Evolutionary conservation across 1,140 invertebrate species (phyloP), one percentile per base, ranked within the genome.

Genomic region (Pseudomyrmex pallidus): DNA sequence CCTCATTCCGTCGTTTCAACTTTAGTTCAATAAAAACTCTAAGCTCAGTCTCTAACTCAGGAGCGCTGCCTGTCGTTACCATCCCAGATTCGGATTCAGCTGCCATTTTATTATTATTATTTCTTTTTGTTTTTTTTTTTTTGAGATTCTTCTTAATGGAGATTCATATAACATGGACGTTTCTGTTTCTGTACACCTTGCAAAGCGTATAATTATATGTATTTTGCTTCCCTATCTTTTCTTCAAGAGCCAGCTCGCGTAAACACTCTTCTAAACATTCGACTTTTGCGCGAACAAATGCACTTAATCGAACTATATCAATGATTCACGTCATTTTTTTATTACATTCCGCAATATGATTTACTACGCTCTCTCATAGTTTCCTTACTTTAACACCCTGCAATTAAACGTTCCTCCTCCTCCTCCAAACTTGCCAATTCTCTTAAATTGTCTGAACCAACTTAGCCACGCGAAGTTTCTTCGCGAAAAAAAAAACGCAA

Each of bases 131-230:
- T 22, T 22, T 9, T 22, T 22, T 22, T 9, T 59, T 8, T 44
- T 25, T 52, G 13, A 67, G 12, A 77, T 54, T 67, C 50, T 54
- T 77, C 44, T 48, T 80, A 59, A 10, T 52, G 13, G 35, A 35
- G 35, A 35, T 68, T 78, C 66, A 7, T 59, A 80, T 59, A 72
- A 80, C 68, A 70, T 80, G 76, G 76, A 80, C 76, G 76, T 80
- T 66, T 80, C 66, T 80, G 46, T 72, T 80, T 72, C 66, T 64
- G 13, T 46, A 44, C 17, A 59, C 74, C 62, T 17, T 22, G 64
- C 4, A 56, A 78, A 68, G 76, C 64, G 76, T 70, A 22, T 70
- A 22, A 62, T 13, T 13, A 15, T 63, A 7, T 66, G 5, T 15
- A 25, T 35, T 2, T 13, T 17, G 52, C 20, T 48, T 57, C 44